phyloP scores from a whole-genome alignment of 2,113 vertebrate genomes.

The Eublepharis macularius region DNA sequence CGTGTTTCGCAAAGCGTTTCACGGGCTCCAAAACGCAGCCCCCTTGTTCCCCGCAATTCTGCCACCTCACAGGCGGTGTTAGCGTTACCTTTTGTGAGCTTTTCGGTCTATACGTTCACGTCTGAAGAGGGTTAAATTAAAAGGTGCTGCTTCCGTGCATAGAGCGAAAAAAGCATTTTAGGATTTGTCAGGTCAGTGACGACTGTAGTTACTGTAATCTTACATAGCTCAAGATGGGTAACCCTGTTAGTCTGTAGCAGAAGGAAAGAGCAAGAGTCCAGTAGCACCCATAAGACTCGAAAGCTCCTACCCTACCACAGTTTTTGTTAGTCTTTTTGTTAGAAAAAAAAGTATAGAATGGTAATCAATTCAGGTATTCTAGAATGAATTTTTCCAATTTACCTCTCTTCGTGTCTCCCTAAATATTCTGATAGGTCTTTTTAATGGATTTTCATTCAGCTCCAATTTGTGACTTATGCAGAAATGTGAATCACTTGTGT shows the following conservation, averaged over 20 bases:
- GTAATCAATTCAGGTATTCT: background rate
- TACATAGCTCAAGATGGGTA: no score
- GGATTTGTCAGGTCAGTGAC: no score
- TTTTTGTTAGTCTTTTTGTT: background rate
- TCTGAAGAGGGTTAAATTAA: no score
- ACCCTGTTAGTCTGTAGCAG: no score
- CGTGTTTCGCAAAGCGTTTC: background rate
- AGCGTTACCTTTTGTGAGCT: background rate
- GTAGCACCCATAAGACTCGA: background rate
- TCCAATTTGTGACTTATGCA: background rate
- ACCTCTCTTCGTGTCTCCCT: background rate
- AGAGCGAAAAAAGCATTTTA: no score
- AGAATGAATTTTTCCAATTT: background rate
- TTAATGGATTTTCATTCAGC: background rate
- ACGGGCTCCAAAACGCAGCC: background rate
- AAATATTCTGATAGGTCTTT: background rate
- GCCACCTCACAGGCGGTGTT: background rate
- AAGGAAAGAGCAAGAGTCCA: no score
- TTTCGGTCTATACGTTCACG: background rate
- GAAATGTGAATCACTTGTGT: background rate
- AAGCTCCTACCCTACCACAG: no score
- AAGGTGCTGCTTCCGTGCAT: no score
- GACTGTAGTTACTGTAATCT: no score
- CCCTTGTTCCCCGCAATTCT: background rate
- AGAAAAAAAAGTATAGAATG: background rate